Percentiles rank a stretch among this genome's conserved stretches.
Conservation (phyloP, 2,888 invertebrate genomes). For the Ethmia dodecea region DNA sequence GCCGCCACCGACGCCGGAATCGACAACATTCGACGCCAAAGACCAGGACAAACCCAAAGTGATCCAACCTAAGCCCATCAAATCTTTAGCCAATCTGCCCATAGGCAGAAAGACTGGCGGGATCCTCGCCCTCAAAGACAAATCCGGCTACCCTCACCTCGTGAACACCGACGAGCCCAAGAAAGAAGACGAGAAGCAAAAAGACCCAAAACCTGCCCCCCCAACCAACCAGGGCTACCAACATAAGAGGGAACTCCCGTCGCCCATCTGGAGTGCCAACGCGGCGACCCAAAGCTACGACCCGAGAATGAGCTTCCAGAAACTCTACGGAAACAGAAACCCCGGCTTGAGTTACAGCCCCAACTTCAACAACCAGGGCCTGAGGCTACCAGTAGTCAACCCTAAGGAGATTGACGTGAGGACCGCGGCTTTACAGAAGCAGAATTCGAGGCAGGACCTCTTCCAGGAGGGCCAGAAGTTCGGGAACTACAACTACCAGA, state of each 20-base stretch:
- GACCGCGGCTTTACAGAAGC: slow-evolving; percentile 68
- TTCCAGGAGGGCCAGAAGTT: slow-evolving; percentile 58
- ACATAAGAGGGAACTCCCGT: slow-evolving; percentile 32
- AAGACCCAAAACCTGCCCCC: slow-evolving; percentile 42
- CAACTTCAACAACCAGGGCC: slow-evolving; percentile 45
- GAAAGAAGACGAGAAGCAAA: slow-evolving; percentile 58
- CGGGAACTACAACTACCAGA: slow-evolving; percentile 48
- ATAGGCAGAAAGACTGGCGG: slow-evolving; percentile 68
- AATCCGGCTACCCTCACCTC: slow-evolving; percentile 71
- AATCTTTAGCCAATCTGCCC: slow-evolving; percentile 61
- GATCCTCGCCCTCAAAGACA: slow-evolving; percentile 72
- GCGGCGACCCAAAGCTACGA: slow-evolving; percentile 25
- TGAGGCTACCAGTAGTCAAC: slow-evolving; percentile 65
- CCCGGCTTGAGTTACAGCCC: slow-evolving; percentile 48
- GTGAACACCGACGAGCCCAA: slow-evolving; percentile 60
- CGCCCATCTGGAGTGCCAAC: slow-evolving; percentile 17
- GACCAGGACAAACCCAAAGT: slow-evolving; percentile 53
- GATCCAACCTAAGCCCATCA: slow-evolving; percentile 58
- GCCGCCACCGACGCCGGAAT: slow-evolving; percentile 64
- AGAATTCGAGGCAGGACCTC: slow-evolving; percentile 55
- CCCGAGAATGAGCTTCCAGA: slow-evolving; percentile 47
- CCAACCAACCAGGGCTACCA: slow-evolving; percentile 36
- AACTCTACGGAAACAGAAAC: slow-evolving; percentile 54
- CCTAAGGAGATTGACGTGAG: slow-evolving; percentile 72
- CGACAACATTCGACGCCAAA: slow-evolving; percentile 36